Conservation (phyloP, 2,797 vertebrate genomes). For the Pteropus rufus region DNA sequence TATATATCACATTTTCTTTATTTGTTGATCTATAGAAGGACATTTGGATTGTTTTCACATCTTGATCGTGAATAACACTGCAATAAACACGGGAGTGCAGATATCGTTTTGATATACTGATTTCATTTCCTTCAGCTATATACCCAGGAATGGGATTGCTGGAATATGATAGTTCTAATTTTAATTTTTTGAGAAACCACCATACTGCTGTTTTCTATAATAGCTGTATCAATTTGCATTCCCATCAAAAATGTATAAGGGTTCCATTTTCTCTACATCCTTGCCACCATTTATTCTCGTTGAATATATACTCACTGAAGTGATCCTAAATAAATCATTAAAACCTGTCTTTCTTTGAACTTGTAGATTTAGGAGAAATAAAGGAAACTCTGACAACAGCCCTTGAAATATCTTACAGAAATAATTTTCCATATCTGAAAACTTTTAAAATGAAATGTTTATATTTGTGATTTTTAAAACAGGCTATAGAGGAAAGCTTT, state of each 20-base stretch:
- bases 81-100: not conserved
- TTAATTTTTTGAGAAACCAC: not conserved
- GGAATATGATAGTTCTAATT: not conserved
- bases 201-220: not conserved
- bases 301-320: not conserved
- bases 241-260: not conserved
- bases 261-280: not conserved
- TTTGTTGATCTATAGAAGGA: not conserved
- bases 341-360: not conserved
- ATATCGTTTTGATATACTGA: not conserved
- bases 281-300: not conserved
- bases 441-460: slow-evolving; percentile 25
- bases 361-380: not conserved
- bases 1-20: not conserved
- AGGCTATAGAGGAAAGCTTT: not conserved
- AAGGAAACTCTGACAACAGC: not conserved
- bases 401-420: not conserved
- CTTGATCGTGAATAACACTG: not conserved
- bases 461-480: not conserved
- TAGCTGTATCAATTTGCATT: not conserved
- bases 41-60: not conserved
- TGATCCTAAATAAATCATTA: not conserved
- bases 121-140: not conserved
- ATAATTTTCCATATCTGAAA: not conserved
- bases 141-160: not conserved